phyloP scores from a whole-genome alignment of 2,113 vertebrate genomes.

The Oryctolagus cuniculus region DNA sequence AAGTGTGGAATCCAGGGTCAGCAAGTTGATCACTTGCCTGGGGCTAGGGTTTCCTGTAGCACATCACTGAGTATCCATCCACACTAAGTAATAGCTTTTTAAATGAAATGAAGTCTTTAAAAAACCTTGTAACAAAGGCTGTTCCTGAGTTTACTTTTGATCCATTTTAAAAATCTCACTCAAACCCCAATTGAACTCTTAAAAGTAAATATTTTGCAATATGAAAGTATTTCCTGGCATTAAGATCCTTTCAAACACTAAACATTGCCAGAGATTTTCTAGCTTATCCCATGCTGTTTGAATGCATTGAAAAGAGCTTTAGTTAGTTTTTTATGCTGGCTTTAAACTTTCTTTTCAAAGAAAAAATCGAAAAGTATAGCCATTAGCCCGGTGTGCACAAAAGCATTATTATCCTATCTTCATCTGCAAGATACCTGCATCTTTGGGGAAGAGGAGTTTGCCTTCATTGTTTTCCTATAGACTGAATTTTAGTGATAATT shows the following conservation, averaged over 20 bases:
- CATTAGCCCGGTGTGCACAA: not conserved
- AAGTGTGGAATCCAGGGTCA: not conserved
- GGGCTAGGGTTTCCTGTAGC: not conserved
- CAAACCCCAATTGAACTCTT: conserved; percentile 56
- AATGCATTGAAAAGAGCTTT: conserved; percentile 30
- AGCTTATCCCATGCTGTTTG: conserved; percentile 39
- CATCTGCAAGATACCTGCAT: not conserved
- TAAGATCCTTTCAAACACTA: conserved; percentile 44
- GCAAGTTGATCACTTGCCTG: not conserved
- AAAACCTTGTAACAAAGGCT: not conserved
- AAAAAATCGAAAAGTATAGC: not conserved
- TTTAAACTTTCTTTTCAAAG: not conserved
- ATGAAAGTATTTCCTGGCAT: conserved; percentile 52
- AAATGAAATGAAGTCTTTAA: not conserved
- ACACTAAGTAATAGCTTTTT: not conserved
- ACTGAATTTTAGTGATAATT: not conserved
- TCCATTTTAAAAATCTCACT: conserved; percentile 13
- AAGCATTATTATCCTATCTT: not conserved
- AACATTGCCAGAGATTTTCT: conserved; percentile 51
- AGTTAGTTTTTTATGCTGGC: conserved; percentile 20
- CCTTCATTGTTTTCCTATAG: not conserved
- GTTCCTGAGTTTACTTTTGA: conserved; percentile 37
- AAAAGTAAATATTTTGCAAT: conserved; percentile 60
- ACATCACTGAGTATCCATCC: not conserved
- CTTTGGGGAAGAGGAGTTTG: not conserved